These are phyloP conservation scores for Holacanthella duospinosa DNA, from an alignment of 2,888 invertebrate genomes.

Conservation along the genomic window DNA sequence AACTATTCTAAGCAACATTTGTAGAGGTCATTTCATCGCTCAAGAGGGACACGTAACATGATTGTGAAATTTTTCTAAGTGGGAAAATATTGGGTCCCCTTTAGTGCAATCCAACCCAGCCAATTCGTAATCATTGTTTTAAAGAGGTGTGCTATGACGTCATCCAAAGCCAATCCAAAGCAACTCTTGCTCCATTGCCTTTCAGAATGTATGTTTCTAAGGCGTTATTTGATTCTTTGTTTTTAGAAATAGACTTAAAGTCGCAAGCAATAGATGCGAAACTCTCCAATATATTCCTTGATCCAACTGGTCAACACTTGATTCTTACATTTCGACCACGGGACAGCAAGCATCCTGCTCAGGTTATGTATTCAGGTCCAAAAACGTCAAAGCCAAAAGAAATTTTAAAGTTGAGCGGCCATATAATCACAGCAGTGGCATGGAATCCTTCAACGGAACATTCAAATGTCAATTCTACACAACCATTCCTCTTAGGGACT, in stretches of 20 bases:
- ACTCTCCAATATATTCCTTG: conserved; percentile 61
- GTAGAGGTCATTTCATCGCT: too few species aligned
- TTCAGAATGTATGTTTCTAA: not conserved
- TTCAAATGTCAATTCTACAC: conserved; percentile 53
- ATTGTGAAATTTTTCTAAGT: too few species aligned
- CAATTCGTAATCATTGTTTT: too few species aligned
- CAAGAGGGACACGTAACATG: too few species aligned
- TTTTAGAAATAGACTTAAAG: conserved; percentile 41
- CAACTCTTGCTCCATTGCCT: too few species aligned
- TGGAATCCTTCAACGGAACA: conserved; percentile 54
- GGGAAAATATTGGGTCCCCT: too few species aligned
- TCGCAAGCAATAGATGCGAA: conserved; percentile 53
- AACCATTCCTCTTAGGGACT: conserved; percentile 78
- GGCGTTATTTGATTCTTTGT: conserved; percentile 13
- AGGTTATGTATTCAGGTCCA: conserved; percentile 68
- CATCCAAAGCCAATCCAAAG: too few species aligned
- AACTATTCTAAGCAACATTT: too few species aligned
- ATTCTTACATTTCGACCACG: conserved; percentile 61
- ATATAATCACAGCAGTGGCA: conserved; percentile 80
- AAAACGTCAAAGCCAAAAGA: conserved; percentile 54
- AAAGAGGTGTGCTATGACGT: too few species aligned
- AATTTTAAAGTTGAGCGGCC: conserved; percentile 49
- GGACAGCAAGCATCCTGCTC: conserved; percentile 50
- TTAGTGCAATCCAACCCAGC: too few species aligned
- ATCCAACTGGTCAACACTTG: conserved; percentile 76